Percentiles rank a stretch among this genome's conserved stretches.
Conservation (phyloP, 2,888 invertebrate genomes). For the Eurytoma californica region DNA sequence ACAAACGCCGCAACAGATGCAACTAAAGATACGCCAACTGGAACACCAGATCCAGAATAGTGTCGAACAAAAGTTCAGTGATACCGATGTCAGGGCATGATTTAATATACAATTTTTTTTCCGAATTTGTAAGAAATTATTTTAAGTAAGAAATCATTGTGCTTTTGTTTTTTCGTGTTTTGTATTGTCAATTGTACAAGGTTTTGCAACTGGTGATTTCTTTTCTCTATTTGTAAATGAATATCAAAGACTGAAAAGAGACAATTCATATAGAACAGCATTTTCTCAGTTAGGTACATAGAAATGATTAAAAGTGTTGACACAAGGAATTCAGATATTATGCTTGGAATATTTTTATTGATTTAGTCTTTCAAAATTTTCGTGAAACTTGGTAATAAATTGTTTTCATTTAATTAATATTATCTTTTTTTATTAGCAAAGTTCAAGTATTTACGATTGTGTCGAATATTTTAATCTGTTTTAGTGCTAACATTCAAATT, state of each 20-base stretch:
- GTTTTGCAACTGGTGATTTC: slow-evolving; percentile 20
- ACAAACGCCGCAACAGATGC: slow-evolving; percentile 71
- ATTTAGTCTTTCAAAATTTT: slow-evolving; percentile 1
- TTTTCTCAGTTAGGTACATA: slow-evolving; percentile 23
- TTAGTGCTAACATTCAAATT: slow-evolving; percentile 42
- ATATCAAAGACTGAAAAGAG: slow-evolving; percentile 43
- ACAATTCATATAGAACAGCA: slow-evolving; percentile 20
- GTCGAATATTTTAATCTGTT: slow-evolving; percentile 32
- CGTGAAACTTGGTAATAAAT: no score
- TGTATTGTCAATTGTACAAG: slow-evolving; percentile 36
- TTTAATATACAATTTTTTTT: slow-evolving; percentile 41
- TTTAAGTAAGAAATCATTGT: slow-evolving; percentile 39
- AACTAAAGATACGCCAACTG: slow-evolving; percentile 34
- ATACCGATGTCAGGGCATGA: slow-evolving; percentile 23
- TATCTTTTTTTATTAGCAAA: no score
- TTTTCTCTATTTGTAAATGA: slow-evolving; percentile 35
- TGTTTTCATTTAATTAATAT: no score
- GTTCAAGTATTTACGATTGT: slow-evolving; percentile 12
- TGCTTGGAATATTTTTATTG: not conserved
- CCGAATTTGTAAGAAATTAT: slow-evolving; percentile 37
- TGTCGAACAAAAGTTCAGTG: slow-evolving; percentile 24
- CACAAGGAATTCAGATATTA: not conserved
- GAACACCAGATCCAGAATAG: slow-evolving; percentile 68
- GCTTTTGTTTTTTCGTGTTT: slow-evolving; percentile 34
- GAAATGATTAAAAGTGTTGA: slow-evolving; percentile 27